Base-by-base conservation (phyloP, 2,113 vertebrate species). In the Otolemur garnettii region DNA sequence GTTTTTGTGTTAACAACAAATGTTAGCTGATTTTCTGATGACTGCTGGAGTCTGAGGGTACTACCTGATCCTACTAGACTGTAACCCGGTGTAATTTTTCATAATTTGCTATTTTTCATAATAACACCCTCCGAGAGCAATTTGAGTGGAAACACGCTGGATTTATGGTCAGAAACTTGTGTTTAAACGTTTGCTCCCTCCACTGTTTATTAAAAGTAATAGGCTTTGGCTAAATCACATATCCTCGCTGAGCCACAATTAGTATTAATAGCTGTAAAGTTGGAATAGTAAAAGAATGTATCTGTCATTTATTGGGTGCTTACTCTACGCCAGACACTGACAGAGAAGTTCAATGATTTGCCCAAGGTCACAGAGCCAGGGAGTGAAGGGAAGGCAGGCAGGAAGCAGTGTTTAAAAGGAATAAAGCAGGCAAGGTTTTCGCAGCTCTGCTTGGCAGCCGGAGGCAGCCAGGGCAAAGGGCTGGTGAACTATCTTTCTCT, bases 1-100 rank as follows among this genome's bases (percentile, higher is more conserved):
- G 94, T 91, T 95, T 97, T 79, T 92, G 90, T 95, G 80, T 96
- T 94, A 91, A 95, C 95, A 90, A 92, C 94, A 97, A 96, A 96
- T 80, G 90, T 90, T 96, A 94, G 95, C 87, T 96, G 94, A 94
- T 94, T 95, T 97, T 93, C 87, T 68, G 91, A 86, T 90, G 93
- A 95, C 72, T 60, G 71, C 78, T 5, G 35, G 89, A 97, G 79
- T 94, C 88, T 55, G 38, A 3, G 79, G 86, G 59, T n/a, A 88
- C 62, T 91, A 89, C 91, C 64, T 91, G 84, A 71, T 66, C 69
- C 64, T 85, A 42, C 94, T 72, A 55, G 53, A 89, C 84, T 50
- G 81, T 55, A 57, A 50, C 59, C 84, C 83, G 42, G 72, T 50
- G 38, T 91, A 85, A 96, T 93, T 97, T 96, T 95, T 96, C 92